These are phyloP conservation scores for Melanotaenia maccullochi DNA, from an alignment of 2,797 vertebrate species.

Conservation along the genomic window DNA sequence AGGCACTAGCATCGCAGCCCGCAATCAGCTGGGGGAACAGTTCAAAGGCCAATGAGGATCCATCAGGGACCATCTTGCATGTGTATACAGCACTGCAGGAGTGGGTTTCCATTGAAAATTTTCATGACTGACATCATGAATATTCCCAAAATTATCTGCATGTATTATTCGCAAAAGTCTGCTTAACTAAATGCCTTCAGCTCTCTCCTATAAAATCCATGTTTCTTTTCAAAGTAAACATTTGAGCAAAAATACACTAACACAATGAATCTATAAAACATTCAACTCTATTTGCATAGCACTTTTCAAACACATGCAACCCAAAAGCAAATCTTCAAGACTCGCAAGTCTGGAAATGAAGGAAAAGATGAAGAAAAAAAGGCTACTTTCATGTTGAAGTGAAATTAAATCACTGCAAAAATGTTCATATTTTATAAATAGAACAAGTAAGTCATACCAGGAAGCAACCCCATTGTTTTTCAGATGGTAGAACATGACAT, in stretches of 20 bases:
- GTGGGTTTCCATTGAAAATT: constrained; percentile 16
- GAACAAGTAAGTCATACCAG: neutral
- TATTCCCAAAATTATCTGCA: neutral
- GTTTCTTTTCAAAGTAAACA: neutral
- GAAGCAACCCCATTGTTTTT: constrained; percentile 4
- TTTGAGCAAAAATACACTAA: too few relatives aligned
- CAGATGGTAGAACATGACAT: constrained; percentile 8
- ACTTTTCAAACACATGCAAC: too few relatives aligned
- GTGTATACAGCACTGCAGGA: constrained; percentile 14
- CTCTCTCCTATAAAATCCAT: neutral
- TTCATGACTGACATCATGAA: constrained; percentile 13
- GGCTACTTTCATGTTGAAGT: neutral
- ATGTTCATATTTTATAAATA: neutral
- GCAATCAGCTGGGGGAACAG: constrained; percentile 51
- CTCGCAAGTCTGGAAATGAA: neutral
- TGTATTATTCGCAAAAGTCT: neutral
- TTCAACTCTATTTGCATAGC: neutral
- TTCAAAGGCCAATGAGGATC: constrained; percentile 71
- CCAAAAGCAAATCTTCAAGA: too few relatives aligned
- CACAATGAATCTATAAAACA: neutral
- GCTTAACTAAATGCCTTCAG: neutral
- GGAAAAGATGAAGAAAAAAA: neutral
- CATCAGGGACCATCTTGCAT: constrained; percentile 41
- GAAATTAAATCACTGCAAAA: neutral
- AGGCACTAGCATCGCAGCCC: constrained; percentile 47